A percentile compares a stretch with the other conserved stretches of the same genome.
phyloP scores from a whole-genome alignment of 2,113 vertebrate genomes.

The Gallinago media region DNA sequence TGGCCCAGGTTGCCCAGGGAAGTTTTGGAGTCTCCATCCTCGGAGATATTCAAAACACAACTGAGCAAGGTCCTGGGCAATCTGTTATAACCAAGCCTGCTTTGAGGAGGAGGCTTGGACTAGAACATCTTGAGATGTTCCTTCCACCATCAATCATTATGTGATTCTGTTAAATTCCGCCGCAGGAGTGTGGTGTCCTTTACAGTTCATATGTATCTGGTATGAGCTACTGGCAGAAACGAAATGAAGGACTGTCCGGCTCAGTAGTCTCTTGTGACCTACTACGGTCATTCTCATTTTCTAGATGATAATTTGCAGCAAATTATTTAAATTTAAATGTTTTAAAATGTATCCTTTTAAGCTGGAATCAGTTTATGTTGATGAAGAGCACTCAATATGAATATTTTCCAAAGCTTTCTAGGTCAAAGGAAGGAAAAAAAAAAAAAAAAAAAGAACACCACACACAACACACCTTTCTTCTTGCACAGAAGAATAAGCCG shows the following conservation, averaged over 20 bases:
- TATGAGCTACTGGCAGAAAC: neutral
- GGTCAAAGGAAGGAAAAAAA: neutral
- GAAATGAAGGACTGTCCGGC: neutral
- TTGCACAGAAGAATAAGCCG: neutral
- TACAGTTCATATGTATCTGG: neutral
- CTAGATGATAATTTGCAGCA: neutral
- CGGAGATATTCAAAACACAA: neutral
- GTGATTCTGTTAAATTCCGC: neutral
- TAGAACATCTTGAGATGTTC: neutral
- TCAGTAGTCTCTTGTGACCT: neutral
- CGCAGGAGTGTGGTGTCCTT: neutral
- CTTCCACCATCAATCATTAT: neutral
- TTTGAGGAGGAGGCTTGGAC: neutral
- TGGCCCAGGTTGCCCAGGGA: neutral
- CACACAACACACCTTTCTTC: neutral
- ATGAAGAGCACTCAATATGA: neutral
- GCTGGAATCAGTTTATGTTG: neutral
- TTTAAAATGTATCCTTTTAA: neutral
- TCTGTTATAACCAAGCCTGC: accelerated
- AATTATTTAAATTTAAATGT: neutral
- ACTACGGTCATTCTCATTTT: neutral
- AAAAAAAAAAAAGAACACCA: neutral
- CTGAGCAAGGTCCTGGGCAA: neutral
- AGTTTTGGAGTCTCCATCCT: neutral
- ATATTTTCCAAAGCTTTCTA: neutral